These are phyloP conservation scores for Minunthozetes semirufus DNA, from an alignment of 2,888 invertebrate genomes.

Conservation along the genomic window DNA sequence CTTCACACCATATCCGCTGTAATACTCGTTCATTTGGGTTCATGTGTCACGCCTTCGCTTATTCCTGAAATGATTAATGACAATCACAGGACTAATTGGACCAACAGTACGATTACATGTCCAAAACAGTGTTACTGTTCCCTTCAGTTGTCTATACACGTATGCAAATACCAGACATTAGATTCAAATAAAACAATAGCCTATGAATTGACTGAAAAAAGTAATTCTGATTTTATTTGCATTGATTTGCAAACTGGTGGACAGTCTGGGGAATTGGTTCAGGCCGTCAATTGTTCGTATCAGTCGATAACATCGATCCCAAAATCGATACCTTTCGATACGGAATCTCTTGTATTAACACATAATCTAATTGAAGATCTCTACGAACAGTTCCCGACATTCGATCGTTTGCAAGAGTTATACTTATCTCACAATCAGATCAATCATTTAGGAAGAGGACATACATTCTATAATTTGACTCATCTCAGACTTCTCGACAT, in stretches of 20 bases:
- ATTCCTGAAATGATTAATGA: conserved; percentile 28
- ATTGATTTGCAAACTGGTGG: neutral
- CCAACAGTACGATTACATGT: neutral
- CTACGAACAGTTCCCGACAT: conserved; percentile 44
- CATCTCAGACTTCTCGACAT: conserved; percentile 47
- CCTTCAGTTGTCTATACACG: conserved; percentile 7
- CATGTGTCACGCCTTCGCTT: conserved; percentile 24
- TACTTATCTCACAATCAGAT: conserved; percentile 49
- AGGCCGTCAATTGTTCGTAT: conserved; percentile 2
- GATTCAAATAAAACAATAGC: no score
- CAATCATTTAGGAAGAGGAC: conserved; percentile 45
- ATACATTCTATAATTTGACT: conserved; percentile 47
- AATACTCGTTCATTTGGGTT: conserved; percentile 19
- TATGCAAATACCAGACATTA: neutral
- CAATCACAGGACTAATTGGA: conserved; percentile 29
- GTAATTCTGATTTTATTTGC: neutral
- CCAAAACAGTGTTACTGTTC: conserved; percentile 22
- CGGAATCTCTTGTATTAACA: conserved; percentile 47
- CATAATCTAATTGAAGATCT: conserved; percentile 46
- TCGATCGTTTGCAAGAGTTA: conserved; percentile 46
- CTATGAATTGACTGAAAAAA: neutral
- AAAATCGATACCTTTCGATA: conserved; percentile 39
- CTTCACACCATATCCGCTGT: conserved; percentile 17
- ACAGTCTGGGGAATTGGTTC: neutral
- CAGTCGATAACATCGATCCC: neutral